phyloP scores from a whole-genome alignment of 1,140 invertebrate genomes.

The Popillia japonica region DNA sequence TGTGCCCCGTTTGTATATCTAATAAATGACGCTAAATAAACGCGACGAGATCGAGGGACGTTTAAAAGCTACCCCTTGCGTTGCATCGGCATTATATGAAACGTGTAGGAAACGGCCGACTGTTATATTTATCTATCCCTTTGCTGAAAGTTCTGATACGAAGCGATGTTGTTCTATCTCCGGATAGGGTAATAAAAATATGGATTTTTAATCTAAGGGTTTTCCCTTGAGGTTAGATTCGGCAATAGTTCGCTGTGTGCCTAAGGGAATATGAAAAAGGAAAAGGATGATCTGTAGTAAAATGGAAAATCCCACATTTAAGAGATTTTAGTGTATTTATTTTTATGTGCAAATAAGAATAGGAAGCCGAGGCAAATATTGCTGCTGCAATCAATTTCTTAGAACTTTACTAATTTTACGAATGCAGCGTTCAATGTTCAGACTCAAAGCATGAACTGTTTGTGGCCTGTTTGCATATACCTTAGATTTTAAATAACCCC shows the following conservation, averaged over 20 bases:
- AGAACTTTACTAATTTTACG: no score
- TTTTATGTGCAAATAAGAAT: no score
- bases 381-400: no score
- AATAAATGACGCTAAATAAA: slow-evolving; percentile 33
- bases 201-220: slow-evolving; percentile 12
- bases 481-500: no score
- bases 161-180: slow-evolving; percentile 14
- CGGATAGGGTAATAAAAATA: slow-evolving; percentile 1
- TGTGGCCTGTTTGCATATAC: no score
- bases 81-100: slow-evolving; percentile 10
- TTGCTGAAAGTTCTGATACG: neutral
- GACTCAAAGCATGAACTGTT: no score
- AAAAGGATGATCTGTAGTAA: no score
- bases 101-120: neutral
- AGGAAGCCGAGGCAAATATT: no score
- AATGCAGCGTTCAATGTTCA: no score
- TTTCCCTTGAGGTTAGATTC: neutral
- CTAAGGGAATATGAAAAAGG: no score
- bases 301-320: no score
- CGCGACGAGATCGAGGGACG: slow-evolving; percentile 9
- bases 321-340: no score
- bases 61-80: slow-evolving; percentile 3
- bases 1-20: slow-evolving; percentile 13
- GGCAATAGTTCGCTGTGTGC: neutral
- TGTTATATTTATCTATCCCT: slow-evolving; percentile 16